A percentile compares a stretch with the other conserved stretches of the same genome.
Conservation (phyloP, 23 tunicate species). For the Diplosoma virens region DNA sequence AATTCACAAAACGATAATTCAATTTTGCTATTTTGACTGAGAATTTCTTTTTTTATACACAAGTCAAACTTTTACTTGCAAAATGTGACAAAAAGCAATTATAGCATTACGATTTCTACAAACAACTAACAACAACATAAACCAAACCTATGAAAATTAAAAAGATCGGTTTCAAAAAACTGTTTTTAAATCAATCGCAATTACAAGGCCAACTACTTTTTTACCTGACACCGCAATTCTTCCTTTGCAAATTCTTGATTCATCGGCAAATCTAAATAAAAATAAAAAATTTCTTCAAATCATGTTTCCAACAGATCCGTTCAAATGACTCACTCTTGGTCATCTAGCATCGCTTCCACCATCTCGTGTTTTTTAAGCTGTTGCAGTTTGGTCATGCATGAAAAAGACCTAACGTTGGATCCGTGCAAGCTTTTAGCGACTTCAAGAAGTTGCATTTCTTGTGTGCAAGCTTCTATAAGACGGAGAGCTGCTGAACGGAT, state of each 20-base stretch:
- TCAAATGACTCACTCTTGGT: constrained; percentile 43
- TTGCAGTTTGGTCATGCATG: constrained; percentile 73
- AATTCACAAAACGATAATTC: too few relatives aligned
- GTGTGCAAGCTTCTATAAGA: constrained; percentile 70
- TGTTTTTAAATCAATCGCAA: background rate
- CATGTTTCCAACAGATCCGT: background rate
- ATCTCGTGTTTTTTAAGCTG: constrained; percentile 66
- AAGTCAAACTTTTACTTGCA: too few relatives aligned
- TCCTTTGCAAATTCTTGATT: constrained; percentile 54
- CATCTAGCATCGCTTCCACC: constrained; percentile 73
- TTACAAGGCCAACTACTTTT: background rate
- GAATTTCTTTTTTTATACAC: too few relatives aligned
- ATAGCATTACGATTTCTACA: too few relatives aligned
- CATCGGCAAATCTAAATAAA: constrained; percentile 38
- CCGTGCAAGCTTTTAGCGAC: constrained; percentile 83
- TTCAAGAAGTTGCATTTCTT: constrained; percentile 74
- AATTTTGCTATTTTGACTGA: too few relatives aligned
- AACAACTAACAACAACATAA: too few relatives aligned
- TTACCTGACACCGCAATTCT: constrained; percentile 75
- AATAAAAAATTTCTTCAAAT: background rate
- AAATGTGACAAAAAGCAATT: too few relatives aligned
- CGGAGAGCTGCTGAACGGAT: constrained; percentile 77
- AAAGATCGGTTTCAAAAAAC: too few relatives aligned
- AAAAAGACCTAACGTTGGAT: constrained; percentile 60
- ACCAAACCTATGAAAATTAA: too few relatives aligned